phyloP scores from a whole-genome alignment of 2,888 invertebrate species.

The Emmelina monodactyla region DNA sequence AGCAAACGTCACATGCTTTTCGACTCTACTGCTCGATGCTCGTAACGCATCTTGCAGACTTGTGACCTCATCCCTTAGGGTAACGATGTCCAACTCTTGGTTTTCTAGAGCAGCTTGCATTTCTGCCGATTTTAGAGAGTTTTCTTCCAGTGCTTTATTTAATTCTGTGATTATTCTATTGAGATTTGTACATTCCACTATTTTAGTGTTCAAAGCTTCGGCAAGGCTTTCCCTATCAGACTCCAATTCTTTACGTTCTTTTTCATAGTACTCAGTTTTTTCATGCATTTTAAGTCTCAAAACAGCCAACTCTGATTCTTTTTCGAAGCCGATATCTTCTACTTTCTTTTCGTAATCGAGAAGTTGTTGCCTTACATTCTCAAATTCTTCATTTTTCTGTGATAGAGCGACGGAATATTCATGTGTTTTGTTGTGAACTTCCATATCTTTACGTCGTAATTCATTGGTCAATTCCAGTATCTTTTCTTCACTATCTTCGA shows the following conservation, averaged over 20 bases:
- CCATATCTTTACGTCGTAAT: slow-evolving; percentile 40
- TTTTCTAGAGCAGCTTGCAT: slow-evolving; percentile 69
- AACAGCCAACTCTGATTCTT: slow-evolving; percentile 61
- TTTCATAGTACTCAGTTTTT: slow-evolving; percentile 34
- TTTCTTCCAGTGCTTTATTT: slow-evolving; percentile 57
- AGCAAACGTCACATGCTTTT: slow-evolving; percentile 55
- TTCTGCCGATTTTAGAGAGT: slow-evolving; percentile 62
- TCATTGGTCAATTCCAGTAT: slow-evolving; percentile 32
- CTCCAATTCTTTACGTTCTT: slow-evolving; percentile 27
- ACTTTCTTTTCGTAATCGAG: slow-evolving; percentile 47
- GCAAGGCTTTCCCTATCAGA: slow-evolving; percentile 31
- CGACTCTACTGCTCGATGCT: slow-evolving; percentile 37
- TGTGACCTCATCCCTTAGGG: slow-evolving; percentile 72
- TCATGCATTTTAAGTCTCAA: slow-evolving; percentile 62
- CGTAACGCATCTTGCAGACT: slow-evolving; percentile 33
- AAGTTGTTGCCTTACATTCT: slow-evolving; percentile 41
- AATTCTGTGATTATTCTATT: slow-evolving; percentile 62
- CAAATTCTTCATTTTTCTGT: slow-evolving; percentile 49
- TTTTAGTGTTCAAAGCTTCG: slow-evolving; percentile 45
- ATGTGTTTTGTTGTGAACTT: slow-evolving; percentile 46
- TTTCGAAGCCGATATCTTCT: slow-evolving; percentile 58
- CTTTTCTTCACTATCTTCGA: slow-evolving; percentile 26
- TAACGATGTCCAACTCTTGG: slow-evolving; percentile 77
- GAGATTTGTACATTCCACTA: slow-evolving; percentile 52
- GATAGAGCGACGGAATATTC: slow-evolving; percentile 35